These are phyloP conservation scores for Drepanosiphum platanoidis DNA, from an alignment of 2,888 invertebrate genomes.

Conservation along the genomic window DNA sequence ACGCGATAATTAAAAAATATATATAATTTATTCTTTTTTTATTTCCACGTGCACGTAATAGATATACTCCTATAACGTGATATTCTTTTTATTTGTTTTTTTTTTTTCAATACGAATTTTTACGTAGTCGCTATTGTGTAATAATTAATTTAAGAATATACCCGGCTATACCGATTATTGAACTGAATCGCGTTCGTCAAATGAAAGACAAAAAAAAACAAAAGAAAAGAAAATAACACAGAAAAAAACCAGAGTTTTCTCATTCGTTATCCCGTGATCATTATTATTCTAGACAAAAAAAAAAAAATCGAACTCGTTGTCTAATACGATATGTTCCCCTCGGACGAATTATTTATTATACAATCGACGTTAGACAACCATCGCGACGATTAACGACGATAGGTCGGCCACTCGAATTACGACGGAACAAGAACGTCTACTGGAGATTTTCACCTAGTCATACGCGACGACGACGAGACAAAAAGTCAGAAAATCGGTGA, in stretches of 20 bases:
- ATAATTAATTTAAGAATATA: too few relatives aligned
- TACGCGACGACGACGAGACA: constrained; percentile 5
- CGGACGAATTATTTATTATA: too few relatives aligned
- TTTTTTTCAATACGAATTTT: neutral
- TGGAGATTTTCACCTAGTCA: constrained; percentile 37
- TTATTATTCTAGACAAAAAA: too few relatives aligned
- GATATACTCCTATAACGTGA: neutral
- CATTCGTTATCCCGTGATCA: neutral
- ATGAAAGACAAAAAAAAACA: neutral
- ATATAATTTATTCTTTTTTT: neutral
- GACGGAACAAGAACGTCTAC: constrained; percentile 23
- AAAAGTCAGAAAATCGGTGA: constrained; percentile 53
- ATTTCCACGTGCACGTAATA: neutral
- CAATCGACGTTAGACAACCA: neutral
- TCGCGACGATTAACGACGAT: constrained; percentile 3
- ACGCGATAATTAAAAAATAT: neutral
- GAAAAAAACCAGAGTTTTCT: neutral
- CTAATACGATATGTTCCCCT: too few relatives aligned
- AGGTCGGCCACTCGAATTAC: too few relatives aligned
- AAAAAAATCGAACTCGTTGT: too few relatives aligned
- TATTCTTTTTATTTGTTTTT: too few relatives aligned
- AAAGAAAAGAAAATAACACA: too few relatives aligned
- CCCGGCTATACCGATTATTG: neutral
- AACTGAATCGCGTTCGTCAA: neutral
- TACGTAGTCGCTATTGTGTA: neutral